These are phyloP conservation scores for Colletes latitarsis DNA, from an alignment of 1,140 invertebrate species.

Conservation along the genomic window DNA sequence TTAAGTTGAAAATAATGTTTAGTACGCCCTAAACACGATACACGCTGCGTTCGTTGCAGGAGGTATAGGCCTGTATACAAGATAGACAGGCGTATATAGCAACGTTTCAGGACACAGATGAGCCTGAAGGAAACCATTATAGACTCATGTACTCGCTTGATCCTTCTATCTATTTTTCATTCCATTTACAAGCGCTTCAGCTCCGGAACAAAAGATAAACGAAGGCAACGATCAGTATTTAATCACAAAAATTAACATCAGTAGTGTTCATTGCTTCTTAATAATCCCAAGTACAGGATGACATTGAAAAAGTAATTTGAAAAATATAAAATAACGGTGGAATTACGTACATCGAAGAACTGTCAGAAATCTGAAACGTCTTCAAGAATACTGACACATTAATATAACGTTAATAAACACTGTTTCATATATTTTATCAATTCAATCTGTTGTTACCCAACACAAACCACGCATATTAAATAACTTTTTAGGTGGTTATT, in stretches of 20 bases:
- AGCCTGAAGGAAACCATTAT: conserved; percentile 71
- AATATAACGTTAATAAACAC: no score
- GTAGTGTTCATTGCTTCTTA: conserved; percentile 45
- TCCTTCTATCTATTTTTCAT: conserved; percentile 30
- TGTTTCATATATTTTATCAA: no score
- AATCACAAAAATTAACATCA: conserved; percentile 50
- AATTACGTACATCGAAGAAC: no score
- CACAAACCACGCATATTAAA: no score
- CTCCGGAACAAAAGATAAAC: conserved; percentile 53
- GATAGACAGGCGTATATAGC: conserved; percentile 50
- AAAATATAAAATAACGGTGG: no score
- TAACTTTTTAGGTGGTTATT: no score
- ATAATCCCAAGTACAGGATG: background rate
- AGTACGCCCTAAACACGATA: conserved; percentile 50
- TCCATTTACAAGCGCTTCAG: conserved; percentile 35
- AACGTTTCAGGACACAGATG: conserved; percentile 57
- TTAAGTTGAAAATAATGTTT: conserved; percentile 32
- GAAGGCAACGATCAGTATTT: conserved; percentile 47
- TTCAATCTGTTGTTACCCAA: no score
- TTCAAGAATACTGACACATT: no score
- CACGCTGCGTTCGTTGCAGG: background rate
- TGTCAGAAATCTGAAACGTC: no score
- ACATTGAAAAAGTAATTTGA: no score
- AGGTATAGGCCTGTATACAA: conserved; percentile 35
- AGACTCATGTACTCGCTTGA: conserved; percentile 53